Conservation (phyloP, 2,113 vertebrate genomes). For the Puntigrus tetrazona region DNA sequence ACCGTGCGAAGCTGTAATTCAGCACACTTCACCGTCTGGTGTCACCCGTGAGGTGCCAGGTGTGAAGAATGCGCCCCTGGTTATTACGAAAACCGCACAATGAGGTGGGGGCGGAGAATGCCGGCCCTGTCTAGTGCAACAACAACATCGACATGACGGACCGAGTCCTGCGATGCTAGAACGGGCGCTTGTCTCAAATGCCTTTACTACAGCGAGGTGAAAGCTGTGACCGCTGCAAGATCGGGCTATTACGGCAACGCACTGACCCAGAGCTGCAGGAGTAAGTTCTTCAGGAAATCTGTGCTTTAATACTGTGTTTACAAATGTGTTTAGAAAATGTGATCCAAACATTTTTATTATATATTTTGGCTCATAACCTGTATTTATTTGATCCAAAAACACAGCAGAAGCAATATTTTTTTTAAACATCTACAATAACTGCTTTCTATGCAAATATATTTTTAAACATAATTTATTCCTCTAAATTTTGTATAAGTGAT, state of each 20-base stretch:
- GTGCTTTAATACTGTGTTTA: background rate
- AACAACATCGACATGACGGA: constrained; percentile 89
- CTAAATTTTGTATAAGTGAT: no score
- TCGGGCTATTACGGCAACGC: constrained; percentile 89
- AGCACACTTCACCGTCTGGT: background rate
- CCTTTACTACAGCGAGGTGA: constrained; percentile 85
- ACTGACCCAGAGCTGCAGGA: constrained; percentile 86
- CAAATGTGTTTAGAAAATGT: no score
- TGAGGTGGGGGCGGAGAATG: constrained; percentile 80
- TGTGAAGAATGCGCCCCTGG: constrained; percentile 90
- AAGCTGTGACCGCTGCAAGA: constrained; percentile 81
- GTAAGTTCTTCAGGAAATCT: constrained; percentile 73
- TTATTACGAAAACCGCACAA: constrained; percentile 87
- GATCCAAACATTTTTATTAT: background rate
- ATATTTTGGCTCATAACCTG: background rate
- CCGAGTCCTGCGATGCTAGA: constrained; percentile 82
- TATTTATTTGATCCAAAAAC: no score
- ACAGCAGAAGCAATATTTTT: no score
- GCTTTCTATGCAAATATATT: no score
- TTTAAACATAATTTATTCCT: no score
- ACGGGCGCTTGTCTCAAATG: constrained; percentile 85
- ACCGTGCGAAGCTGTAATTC: background rate
- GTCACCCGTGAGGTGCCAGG: constrained; percentile 77
- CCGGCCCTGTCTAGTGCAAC: constrained; percentile 87
- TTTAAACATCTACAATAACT: no score